A percentile compares a stretch with the other conserved stretches of the same genome.
phyloP scores from a whole-genome alignment of 2,113 vertebrate species.

The Barbus barbus region DNA sequence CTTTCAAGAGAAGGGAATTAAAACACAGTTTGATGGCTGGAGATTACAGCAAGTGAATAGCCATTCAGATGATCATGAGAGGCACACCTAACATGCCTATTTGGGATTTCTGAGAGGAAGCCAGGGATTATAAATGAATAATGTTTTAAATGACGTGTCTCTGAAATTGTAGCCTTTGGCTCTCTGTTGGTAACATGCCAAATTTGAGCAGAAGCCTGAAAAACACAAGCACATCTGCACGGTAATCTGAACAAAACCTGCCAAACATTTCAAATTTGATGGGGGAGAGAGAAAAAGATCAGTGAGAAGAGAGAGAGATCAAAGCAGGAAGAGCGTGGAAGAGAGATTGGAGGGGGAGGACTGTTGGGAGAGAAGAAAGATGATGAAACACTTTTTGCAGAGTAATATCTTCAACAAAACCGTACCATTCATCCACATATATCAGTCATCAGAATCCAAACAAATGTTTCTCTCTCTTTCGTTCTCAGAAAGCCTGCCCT shows the following conservation, averaged over 20 bases:
- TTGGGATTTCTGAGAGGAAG: neutral
- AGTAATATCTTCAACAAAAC: constrained; percentile 68
- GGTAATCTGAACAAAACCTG: constrained; percentile 73
- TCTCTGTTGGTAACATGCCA: neutral
- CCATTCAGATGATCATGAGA: neutral
- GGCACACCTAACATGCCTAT: neutral
- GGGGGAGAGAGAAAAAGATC: constrained; percentile 72
- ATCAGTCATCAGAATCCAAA: constrained; percentile 66
- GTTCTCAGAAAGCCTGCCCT: constrained; percentile 14
- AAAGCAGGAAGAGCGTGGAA: constrained; percentile 21
- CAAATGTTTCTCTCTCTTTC: constrained; percentile 37
- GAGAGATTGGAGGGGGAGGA: constrained; percentile 23
- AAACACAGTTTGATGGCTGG: neutral
- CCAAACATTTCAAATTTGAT: constrained; percentile 78
- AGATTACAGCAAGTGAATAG: constrained; percentile 10
- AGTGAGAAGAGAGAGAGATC: constrained; percentile 59
- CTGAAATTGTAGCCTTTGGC: constrained; percentile 14
- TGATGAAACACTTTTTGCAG: constrained; percentile 70
- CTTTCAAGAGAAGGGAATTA: constrained; percentile 2
- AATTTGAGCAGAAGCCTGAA: constrained; percentile 45
- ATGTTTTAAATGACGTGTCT: constrained; percentile 17
- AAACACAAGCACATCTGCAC: constrained; percentile 69
- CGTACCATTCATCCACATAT: constrained; percentile 63
- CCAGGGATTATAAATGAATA: constrained; percentile 39
- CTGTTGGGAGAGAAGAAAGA: constrained; percentile 29